Conservation (phyloP, 2,113 vertebrate species). For the Rhodinocichla rosea region DNA sequence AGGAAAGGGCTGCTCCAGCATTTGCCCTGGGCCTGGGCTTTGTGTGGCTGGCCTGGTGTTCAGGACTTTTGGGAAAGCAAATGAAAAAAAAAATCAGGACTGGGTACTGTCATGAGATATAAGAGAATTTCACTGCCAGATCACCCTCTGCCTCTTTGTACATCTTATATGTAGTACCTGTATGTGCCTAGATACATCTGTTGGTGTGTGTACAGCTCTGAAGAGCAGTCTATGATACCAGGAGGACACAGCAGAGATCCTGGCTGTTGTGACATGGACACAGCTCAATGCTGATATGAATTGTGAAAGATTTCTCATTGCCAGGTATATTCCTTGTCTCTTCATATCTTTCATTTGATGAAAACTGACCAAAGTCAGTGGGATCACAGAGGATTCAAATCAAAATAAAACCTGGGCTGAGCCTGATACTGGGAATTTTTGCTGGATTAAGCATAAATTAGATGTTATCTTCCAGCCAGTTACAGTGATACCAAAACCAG, state of each 20-base stretch:
- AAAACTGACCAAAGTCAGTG: not conserved
- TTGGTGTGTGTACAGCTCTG: not conserved
- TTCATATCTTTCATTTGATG: not conserved
- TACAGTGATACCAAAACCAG: slow-evolving; percentile 28
- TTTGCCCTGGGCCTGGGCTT: not conserved
- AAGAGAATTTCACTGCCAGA: not conserved
- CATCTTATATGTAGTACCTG: not conserved
- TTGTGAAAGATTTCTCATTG: not conserved
- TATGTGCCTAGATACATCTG: not conserved
- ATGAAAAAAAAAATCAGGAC: not conserved
- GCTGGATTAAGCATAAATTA: slow-evolving; percentile 47
- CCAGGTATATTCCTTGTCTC: not conserved
- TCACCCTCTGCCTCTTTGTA: not conserved
- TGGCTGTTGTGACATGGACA: not conserved
- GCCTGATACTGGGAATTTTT: slow-evolving; percentile 12
- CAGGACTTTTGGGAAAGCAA: not conserved
- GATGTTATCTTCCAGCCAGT: slow-evolving; percentile 35
- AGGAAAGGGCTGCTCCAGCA: not conserved
- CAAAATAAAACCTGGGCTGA: not conserved
- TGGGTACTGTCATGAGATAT: not conserved
- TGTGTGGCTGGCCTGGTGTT: not conserved
- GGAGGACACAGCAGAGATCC: not conserved
- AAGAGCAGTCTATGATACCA: not conserved
- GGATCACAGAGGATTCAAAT: not conserved
- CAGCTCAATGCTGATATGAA: not conserved